Evolutionary conservation across 92 coral and sea anemone genomes (phyloP).

Genomic region (Epizoanthus ramosus): DNA sequence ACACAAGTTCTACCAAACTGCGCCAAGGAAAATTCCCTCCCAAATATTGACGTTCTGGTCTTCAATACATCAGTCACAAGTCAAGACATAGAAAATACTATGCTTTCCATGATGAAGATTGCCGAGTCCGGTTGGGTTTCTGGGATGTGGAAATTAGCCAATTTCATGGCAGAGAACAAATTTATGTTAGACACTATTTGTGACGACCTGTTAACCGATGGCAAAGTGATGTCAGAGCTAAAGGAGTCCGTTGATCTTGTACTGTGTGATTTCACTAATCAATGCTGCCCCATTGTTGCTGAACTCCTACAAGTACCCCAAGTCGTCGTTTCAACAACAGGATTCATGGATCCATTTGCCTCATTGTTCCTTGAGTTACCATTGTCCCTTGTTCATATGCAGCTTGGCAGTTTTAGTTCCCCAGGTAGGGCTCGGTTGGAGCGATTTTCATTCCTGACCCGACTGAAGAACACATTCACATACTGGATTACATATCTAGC

Average conservation of each 20-base stretch:
- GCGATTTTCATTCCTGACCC: constrained; percentile 41
- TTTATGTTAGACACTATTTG: constrained; percentile 28
- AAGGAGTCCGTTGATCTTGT: constrained; percentile 47
- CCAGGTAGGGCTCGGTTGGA: not conserved
- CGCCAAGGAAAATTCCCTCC: constrained; percentile 3
- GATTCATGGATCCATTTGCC: constrained; percentile 13
- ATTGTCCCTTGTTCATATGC: constrained; percentile 19
- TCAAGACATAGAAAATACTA: constrained; percentile 23
- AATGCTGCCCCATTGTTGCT: constrained; percentile 44
- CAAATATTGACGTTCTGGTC: constrained; percentile 14
- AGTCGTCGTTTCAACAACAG: constrained; percentile 32
- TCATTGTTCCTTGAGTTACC: constrained; percentile 17
- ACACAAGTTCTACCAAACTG: constrained; percentile 25
- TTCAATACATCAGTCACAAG: constrained; percentile 42
- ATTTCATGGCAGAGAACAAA: not conserved
- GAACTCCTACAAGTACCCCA: constrained; percentile 44
- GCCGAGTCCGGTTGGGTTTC: constrained; percentile 24
- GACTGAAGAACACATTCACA: constrained; percentile 39
- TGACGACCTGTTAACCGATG: constrained; percentile 38
- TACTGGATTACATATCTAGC: not conserved
- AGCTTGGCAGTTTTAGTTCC: not conserved
- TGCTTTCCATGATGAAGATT: not conserved
- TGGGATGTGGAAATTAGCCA: constrained; percentile 14
- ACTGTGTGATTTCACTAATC: constrained; percentile 39
- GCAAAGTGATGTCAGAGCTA: constrained; percentile 27